These are phyloP conservation scores for Sphyrna mokarran DNA, from an alignment of 2,113 vertebrate genomes.

Conservation along the genomic window DNA sequence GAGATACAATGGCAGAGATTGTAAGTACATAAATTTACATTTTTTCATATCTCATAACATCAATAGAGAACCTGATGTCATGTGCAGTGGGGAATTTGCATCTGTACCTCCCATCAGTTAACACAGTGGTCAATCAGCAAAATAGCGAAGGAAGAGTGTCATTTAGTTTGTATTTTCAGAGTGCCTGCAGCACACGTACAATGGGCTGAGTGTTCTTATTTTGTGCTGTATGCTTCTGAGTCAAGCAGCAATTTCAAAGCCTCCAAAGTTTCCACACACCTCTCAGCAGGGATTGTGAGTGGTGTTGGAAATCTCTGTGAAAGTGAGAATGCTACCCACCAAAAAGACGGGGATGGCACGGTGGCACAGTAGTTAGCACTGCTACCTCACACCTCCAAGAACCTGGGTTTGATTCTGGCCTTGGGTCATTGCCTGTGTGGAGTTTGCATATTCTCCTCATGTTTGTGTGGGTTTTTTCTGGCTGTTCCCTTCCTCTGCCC, in stretches of 20 bases:
- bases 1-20: neutral
- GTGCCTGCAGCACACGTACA: neutral
- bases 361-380: too few relatives aligned
- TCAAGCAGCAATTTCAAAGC: neutral
- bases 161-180: neutral
- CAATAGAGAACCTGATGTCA: neutral
- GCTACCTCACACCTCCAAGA: too few relatives aligned
- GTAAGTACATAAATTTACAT: constrained; percentile 13
- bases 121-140: neutral
- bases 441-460: too few relatives aligned
- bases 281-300: neutral
- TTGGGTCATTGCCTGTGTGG: too few relatives aligned
- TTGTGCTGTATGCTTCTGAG: neutral
- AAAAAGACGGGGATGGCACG: too few relatives aligned
- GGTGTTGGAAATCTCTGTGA: neutral
- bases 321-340: neutral
- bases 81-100: neutral
- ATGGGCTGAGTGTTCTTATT: neutral
- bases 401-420: too few relatives aligned
- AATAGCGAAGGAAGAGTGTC: neutral
- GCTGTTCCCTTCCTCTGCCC: too few relatives aligned
- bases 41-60: neutral
- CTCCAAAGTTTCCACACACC: neutral
- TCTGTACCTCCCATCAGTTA: neutral
- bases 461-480: too few relatives aligned